These are phyloP conservation scores for Orchesellides sinensis DNA, from an alignment of 2,888 invertebrate species.

Conservation along the genomic window DNA sequence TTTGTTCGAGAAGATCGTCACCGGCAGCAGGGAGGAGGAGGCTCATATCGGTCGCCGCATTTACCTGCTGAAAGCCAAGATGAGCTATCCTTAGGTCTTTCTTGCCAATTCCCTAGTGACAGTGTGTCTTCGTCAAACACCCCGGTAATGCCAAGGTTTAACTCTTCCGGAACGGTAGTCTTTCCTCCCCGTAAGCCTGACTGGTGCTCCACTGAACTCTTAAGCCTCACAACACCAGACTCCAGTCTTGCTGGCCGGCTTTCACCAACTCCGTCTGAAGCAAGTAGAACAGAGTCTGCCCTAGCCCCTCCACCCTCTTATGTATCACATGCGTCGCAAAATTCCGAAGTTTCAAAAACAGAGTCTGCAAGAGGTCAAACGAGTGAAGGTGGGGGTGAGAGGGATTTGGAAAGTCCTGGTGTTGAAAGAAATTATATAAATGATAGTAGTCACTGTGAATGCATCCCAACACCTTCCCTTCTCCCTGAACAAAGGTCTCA, in stretches of 20 bases:
- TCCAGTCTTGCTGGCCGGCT: conserved; percentile 61
- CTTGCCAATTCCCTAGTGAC: conserved; percentile 60
- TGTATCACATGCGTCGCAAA: conserved; percentile 72
- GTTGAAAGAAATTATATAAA: neutral
- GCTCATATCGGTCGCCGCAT: conserved; percentile 1
- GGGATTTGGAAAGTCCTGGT: conserved; percentile 44
- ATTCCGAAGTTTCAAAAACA: conserved; percentile 71
- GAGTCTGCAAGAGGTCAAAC: conserved; percentile 69
- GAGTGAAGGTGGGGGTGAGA: conserved; percentile 35
- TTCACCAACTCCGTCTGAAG: conserved; percentile 72
- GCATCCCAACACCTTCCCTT: neutral
- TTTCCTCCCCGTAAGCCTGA: conserved; percentile 63
- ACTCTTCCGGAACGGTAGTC: conserved; percentile 65
- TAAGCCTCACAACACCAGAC: conserved; percentile 62
- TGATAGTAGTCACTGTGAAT: neutral
- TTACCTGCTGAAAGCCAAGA: conserved; percentile 46
- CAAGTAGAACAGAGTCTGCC: conserved; percentile 72
- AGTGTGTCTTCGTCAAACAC: conserved; percentile 71
- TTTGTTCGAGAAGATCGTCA: conserved; percentile 24
- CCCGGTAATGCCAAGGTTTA: conserved; percentile 70
- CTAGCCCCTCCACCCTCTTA: conserved; percentile 70
- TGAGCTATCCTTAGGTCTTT: conserved; percentile 23
- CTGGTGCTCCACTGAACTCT: conserved; percentile 67
- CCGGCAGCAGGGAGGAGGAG: neutral
- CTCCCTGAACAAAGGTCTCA: neutral